Evolutionary conservation across 2,888 invertebrate species (phyloP).

Genomic region (Hirtodrosophila confusa): DNA sequence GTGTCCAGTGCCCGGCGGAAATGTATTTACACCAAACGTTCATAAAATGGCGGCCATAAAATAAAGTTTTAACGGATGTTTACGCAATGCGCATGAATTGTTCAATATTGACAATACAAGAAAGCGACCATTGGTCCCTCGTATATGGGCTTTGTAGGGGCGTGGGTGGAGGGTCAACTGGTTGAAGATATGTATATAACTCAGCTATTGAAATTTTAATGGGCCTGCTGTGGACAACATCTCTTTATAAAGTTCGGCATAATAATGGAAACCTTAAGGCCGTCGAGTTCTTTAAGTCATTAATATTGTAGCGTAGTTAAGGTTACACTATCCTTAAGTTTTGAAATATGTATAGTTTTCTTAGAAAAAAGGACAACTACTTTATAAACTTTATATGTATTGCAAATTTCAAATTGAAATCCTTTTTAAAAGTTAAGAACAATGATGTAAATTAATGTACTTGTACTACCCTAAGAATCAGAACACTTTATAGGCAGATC

Average conservation of each 20-base stretch:
- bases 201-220: slow-evolving; percentile 64
- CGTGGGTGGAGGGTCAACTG: not conserved
- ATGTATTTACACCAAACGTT: slow-evolving; percentile 77
- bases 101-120: slow-evolving; percentile 78
- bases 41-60: slow-evolving; percentile 78
- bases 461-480: too few relatives aligned
- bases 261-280: slow-evolving; percentile 21
- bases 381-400: too few relatives aligned
- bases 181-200: not conserved
- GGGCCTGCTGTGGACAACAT: slow-evolving; percentile 32
- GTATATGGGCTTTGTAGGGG: not conserved
- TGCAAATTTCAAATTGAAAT: too few relatives aligned
- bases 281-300: slow-evolving; percentile 15
- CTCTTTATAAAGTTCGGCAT: slow-evolving; percentile 12
- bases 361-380: too few relatives aligned
- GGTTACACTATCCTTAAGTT: too few relatives aligned
- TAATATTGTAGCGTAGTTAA: slow-evolving; percentile 6
- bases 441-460: too few relatives aligned
- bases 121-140: slow-evolving; percentile 55
- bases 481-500: too few relatives aligned
- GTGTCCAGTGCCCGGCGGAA: slow-evolving; percentile 63
- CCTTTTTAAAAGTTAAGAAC: too few relatives aligned
- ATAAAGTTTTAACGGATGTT: slow-evolving; percentile 78
- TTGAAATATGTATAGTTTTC: too few relatives aligned
- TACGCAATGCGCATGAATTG: slow-evolving; percentile 78